A percentile compares a stretch with the other conserved stretches of the same genome.
phyloP scores from a whole-genome alignment of 1,140 invertebrate species.

The Drosophila nebulosa region DNA sequence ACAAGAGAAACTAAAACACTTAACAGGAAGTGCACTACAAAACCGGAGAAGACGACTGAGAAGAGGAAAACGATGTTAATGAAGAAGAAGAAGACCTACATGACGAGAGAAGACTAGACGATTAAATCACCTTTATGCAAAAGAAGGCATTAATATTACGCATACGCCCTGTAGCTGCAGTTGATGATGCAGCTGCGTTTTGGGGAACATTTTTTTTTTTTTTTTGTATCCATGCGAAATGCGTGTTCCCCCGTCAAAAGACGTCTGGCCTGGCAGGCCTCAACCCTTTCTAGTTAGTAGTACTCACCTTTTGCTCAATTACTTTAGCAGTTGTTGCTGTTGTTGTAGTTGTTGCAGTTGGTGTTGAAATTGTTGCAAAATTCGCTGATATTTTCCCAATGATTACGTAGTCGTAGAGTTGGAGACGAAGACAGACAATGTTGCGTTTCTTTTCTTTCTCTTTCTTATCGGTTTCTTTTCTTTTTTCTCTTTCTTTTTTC shows the following conservation, averaged over 20 bases:
- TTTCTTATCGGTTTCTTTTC: slow-evolving; percentile 15
- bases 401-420: slow-evolving; percentile 54
- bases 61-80: not conserved
- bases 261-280: not conserved
- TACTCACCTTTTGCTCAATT: slow-evolving; percentile 78
- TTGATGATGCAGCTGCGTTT: slow-evolving; percentile 13
- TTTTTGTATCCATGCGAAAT: slow-evolving; percentile 20
- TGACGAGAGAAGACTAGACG: too few relatives aligned
- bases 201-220: not conserved
- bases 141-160: slow-evolving; percentile 38
- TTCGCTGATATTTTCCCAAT: slow-evolving; percentile 75
- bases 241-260: not conserved
- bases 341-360: slow-evolving; percentile 26
- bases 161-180: slow-evolving; percentile 36
- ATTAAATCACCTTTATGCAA: not conserved
- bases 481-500: slow-evolving; percentile 19
- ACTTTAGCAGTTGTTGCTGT: slow-evolving; percentile 53
- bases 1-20: slow-evolving; percentile 48
- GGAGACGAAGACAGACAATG: slow-evolving; percentile 25
- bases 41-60: not conserved
- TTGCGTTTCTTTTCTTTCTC: slow-evolving; percentile 31
- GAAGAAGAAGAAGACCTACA: not conserved
- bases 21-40: slow-evolving; percentile 54
- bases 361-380: slow-evolving; percentile 76
- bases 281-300: not conserved